Conservation (phyloP, 64 coral and sea anemone species). For the Orbicella faveolata region DNA sequence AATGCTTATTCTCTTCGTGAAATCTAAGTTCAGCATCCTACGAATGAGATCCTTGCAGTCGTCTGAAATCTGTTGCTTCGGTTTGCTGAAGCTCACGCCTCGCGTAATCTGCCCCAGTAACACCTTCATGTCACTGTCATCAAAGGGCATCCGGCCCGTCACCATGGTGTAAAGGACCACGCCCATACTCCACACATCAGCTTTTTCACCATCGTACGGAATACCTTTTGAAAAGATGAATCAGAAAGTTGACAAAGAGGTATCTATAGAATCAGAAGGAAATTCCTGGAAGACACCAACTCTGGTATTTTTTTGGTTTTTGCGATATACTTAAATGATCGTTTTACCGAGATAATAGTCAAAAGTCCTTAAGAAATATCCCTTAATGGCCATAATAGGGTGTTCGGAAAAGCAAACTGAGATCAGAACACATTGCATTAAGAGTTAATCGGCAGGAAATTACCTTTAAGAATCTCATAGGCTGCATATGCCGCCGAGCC, state of each 20-base stretch:
- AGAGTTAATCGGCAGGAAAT: not conserved
- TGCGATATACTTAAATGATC: too few species aligned
- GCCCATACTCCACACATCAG: slow-evolving; percentile 86
- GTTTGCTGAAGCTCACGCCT: slow-evolving; percentile 67
- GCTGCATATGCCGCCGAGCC: slow-evolving; percentile 88
- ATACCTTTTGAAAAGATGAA: slow-evolving; percentile 43
- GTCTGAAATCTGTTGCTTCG: slow-evolving; percentile 71
- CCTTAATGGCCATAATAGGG: too few species aligned
- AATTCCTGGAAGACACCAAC: not conserved
- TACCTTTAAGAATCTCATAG: slow-evolving; percentile 85
- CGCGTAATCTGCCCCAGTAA: slow-evolving; percentile 77
- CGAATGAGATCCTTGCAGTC: slow-evolving; percentile 78
- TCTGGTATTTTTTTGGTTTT: too few species aligned
- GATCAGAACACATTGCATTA: too few species aligned
- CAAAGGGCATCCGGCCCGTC: slow-evolving; percentile 85
- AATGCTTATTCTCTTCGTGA: slow-evolving; percentile 46
- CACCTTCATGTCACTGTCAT: slow-evolving; percentile 79
- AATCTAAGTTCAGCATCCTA: slow-evolving; percentile 66
- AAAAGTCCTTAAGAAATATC: too few species aligned
- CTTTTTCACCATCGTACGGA: slow-evolving; percentile 73
- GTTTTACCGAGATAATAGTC: too few species aligned
- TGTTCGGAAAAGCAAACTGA: too few species aligned
- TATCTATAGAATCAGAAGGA: not conserved
- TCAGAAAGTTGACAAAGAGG: not conserved
- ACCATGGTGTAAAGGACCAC: slow-evolving; percentile 89